Evolutionary conservation across 1,140 invertebrate genomes (phyloP), one percentile per base, ranked within the genome.

Genomic region (Trachymyrmex septentrionalis): DNA sequence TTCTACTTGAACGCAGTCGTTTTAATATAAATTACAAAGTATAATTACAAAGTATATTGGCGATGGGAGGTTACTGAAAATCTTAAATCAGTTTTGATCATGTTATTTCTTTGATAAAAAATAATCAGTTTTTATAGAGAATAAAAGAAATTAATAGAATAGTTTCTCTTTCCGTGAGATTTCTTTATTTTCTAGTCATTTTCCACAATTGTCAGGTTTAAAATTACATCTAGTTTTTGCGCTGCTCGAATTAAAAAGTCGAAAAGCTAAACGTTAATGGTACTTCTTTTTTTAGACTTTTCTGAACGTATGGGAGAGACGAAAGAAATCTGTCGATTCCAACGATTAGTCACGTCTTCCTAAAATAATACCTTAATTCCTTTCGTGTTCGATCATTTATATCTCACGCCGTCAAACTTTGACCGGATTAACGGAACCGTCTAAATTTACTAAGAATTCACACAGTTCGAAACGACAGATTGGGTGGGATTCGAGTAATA

Each of bases 201-300:
- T 64, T 53, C 21, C 14, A 66, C 14, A 21, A 44, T 69, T 69
- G 57, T 38, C 30, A 9, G 9, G 24, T 24, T n/a, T 14, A 19
- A 44, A 67, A 21, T 44, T 50, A 53, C 3, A 16, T 69, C 27
- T 24, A 24, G 0, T 53, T 30, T 44, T 16, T 16, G 16, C 9
- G 27, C 6, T 6, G 9, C n/a, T 9, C 24, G 30, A 50, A 5
- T 55, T n/a, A 19, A 50, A n/a, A 71, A 57, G 9, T 6, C 48
- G 14, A 38, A 55, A 21, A 44, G 50, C 69, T 6, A 71, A 71
- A 71, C 16, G 50, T 71, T 50, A 4, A 44, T 44, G 10, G 10
- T 69, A 57, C 34, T 69, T 81, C 64, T 61, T 61, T 72, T 34
- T 61, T 82, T 7, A 34, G 72, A 82, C 7, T 50, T 82, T 82